Percentiles rank a stretch among this genome's conserved stretches.
Evolutionary conservation across 2,113 vertebrate species (phyloP).

Genomic region (Apus apus): DNA sequence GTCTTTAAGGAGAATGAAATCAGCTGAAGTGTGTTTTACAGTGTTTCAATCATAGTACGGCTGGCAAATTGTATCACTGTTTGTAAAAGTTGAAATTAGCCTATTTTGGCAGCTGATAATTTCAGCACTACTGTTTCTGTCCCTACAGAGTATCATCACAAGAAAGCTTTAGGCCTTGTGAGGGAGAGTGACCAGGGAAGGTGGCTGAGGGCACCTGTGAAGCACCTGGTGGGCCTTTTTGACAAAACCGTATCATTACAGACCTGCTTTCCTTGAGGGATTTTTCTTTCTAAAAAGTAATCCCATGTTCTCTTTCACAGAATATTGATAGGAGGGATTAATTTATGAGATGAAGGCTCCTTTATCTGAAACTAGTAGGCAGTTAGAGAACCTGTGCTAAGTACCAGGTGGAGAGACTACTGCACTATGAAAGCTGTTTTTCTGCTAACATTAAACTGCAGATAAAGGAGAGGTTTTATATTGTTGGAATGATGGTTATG

Average conservation of each 20-base stretch:
- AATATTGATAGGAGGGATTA: background rate
- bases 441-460: background rate
- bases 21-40: background rate
- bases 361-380: background rate
- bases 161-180: background rate
- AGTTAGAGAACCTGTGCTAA: background rate
- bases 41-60: rapidly evolving
- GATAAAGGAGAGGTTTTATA: background rate
- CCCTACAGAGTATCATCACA: background rate
- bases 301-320: background rate
- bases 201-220: background rate
- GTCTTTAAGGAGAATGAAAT: background rate
- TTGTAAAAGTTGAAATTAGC: background rate
- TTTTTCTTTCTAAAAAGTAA: background rate
- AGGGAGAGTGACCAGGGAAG: background rate
- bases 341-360: background rate
- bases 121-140: background rate
- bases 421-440: background rate
- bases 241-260: background rate
- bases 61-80: background rate
- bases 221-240: background rate
- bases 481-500: background rate
- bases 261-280: background rate
- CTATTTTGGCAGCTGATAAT: background rate
- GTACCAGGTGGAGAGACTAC: background rate